Conservation (phyloP, 2,797 vertebrate species). For the Sebastes taczanowskii region DNA sequence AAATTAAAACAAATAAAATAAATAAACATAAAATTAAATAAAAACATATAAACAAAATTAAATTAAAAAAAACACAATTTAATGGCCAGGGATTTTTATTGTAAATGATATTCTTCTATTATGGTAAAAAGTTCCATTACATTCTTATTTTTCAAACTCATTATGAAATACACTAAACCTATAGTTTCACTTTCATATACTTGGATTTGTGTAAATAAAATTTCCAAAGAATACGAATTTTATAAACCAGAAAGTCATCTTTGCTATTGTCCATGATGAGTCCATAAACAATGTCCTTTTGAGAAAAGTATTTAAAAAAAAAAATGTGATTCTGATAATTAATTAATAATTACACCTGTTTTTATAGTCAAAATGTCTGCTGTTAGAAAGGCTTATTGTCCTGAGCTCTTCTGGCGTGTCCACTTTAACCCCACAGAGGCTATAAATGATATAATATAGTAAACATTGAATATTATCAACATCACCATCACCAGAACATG, state of each 20-base stretch:
- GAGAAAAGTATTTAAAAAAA: not conserved
- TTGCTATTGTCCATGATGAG: not conserved
- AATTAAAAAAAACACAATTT: not conserved
- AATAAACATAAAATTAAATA: not conserved
- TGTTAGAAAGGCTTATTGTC: not conserved
- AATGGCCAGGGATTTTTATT: too few species aligned
- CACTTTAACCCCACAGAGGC: not conserved
- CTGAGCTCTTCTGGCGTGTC: not conserved
- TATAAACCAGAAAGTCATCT: not conserved
- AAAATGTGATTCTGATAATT: too few species aligned
- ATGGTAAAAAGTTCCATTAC: not conserved
- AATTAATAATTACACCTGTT: not conserved
- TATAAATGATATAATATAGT: not conserved
- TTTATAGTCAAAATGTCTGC: not conserved
- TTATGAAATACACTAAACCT: not conserved
- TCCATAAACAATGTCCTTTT: not conserved
- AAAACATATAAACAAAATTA: too few species aligned
- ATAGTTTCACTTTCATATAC: not conserved
- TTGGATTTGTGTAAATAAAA: not conserved
- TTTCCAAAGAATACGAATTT: not conserved
- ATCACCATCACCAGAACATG: not conserved
- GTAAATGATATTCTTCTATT: not conserved
- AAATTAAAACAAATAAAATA: too few species aligned
- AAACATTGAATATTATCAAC: not conserved
- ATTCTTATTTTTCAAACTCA: not conserved